Percentiles rank a stretch among this genome's conserved stretches.
Evolutionary conservation across 2,888 invertebrate genomes (phyloP).

Genomic region (Drosophila buzzatii): DNA sequence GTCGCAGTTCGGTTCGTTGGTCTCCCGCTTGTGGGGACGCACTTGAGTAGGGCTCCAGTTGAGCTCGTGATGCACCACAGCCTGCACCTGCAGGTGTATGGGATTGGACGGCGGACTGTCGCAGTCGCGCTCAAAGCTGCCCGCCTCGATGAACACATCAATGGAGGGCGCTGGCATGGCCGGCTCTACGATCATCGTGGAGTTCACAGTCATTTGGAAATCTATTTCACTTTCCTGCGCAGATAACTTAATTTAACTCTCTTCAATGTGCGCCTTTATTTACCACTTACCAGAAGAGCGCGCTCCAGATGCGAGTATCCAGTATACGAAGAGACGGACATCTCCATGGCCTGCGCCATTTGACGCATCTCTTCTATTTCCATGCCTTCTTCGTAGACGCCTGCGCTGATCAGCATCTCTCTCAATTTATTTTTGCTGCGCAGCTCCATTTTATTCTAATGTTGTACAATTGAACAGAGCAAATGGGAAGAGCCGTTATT

Average conservation of each 20-base stretch:
- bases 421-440: constrained; percentile 29
- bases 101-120: constrained; percentile 59
- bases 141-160: background rate
- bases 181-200: constrained; percentile 70
- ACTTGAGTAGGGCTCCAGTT: constrained; percentile 69
- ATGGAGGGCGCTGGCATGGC: background rate
- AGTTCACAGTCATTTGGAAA: constrained; percentile 57
- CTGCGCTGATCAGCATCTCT: constrained; percentile 48
- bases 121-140: constrained; percentile 15
- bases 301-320: constrained; percentile 44
- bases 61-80: constrained; percentile 74
- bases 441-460: constrained; percentile 35
- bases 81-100: constrained; percentile 56
- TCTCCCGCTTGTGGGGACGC: constrained; percentile 12
- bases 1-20: background rate
- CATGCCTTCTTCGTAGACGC: constrained; percentile 78
- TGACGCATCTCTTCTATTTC: constrained; percentile 72
- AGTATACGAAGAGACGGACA: constrained; percentile 45
- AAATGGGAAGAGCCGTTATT: constrained; percentile 40
- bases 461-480: background rate
- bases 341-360: constrained; percentile 60
- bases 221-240: constrained; percentile 74
- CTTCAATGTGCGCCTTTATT: background rate
- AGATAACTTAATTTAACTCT: background rate
- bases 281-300: constrained; percentile 55